phyloP scores from a whole-genome alignment of 2,113 vertebrate species.

The Vicugna pacos region DNA sequence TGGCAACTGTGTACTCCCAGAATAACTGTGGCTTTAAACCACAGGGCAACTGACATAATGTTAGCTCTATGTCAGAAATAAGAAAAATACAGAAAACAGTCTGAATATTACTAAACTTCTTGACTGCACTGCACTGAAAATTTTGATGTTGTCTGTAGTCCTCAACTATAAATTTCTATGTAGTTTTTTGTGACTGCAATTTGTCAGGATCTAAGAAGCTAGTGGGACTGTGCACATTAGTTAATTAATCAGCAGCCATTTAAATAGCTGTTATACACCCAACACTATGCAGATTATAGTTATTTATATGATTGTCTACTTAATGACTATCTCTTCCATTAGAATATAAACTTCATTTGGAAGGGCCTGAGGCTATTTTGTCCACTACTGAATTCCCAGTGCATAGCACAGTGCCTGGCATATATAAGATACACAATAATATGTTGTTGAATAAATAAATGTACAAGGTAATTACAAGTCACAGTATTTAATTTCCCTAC shows the following conservation, averaged over 20 bases:
- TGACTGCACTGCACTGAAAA: slow-evolving; percentile 19
- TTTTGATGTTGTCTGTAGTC: slow-evolving; percentile 30
- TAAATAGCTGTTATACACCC: not conserved
- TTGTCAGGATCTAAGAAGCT: slow-evolving; percentile 46
- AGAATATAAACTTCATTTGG: not conserved
- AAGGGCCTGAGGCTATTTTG: not conserved
- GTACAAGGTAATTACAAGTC: not conserved
- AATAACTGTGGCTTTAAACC: slow-evolving; percentile 80
- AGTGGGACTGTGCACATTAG: not conserved
- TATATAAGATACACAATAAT: not conserved
- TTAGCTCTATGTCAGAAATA: slow-evolving; percentile 64
- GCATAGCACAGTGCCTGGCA: not conserved
- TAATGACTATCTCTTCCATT: not conserved
- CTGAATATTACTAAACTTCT: slow-evolving; percentile 51
- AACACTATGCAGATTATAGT: not conserved
- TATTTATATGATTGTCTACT: not conserved
- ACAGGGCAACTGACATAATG: slow-evolving; percentile 70
- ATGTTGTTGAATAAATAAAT: not conserved
- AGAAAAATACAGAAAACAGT: slow-evolving; percentile 71
- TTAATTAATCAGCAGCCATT: not conserved
- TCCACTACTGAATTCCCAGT: not conserved
- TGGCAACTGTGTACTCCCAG: slow-evolving; percentile 65
- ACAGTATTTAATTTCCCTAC: not conserved
- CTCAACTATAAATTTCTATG: not conserved
- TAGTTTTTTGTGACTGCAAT: not conserved